Base-by-base conservation (phyloP, 2,888 invertebrate species). In the Abrostola triplasia region DNA sequence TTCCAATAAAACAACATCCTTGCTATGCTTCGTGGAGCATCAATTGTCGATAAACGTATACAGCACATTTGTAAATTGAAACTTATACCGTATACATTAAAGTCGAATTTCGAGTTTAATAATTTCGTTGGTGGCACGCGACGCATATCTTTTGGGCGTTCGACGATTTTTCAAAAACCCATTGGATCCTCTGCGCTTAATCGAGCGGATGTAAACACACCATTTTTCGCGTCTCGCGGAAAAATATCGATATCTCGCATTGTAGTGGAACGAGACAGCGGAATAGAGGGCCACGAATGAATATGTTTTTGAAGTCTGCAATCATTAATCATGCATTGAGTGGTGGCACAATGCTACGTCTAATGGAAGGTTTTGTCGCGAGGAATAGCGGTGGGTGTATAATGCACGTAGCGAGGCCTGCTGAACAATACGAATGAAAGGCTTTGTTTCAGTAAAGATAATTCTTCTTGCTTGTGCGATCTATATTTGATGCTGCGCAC, bases 281-380 rank as follows among this genome's bases (percentile, higher is more conserved):
- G 83, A 86, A 84, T 73, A 80, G 76, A 77, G 76, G 67, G 84
- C 88, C 89, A 91, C 88, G 91, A 88, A 93, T 90, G 92, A 89
- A 93, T 92, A 93, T 91, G 92, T 89, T 92, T 90, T 88, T 82
- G 88, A 84, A 85, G 87, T 84, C 84, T 82, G 84, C 77, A 73
- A 80, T 84, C 91, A 91, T 94, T 92, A 90, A 94, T 94, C 94
- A 93, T 92, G 87, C 86, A 92, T 93, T 91, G 93, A 92, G 90
- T 88, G 85, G 82, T 87, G 83, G 82, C 76, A 92, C 90, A 92
- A 91, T 90, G 82, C 81, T 72, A 59, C 75, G 77, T 78, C 84
- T 91, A 92, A 93, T 92, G 92, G 90, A 86, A 80, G 83, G 88
- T 88, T 90, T 90, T 89, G 91, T 90, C 89, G 85, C 85, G 52